Evolutionary conservation across 2,113 vertebrate genomes (phyloP).

Genomic region (Vulpes vulpes): DNA sequence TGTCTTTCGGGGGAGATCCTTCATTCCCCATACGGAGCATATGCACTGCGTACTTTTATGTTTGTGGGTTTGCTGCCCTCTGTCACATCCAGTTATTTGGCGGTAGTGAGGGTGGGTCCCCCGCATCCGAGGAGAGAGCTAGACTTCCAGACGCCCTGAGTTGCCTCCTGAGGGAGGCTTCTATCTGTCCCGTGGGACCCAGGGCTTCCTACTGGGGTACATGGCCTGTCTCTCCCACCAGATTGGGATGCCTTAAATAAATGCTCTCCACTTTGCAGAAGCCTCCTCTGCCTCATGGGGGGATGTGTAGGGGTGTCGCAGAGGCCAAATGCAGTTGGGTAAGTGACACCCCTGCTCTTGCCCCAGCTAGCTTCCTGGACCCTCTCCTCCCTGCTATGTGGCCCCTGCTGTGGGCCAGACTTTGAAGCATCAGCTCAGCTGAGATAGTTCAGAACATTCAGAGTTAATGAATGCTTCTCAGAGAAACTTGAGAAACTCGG

Average conservation of each 20-base stretch:
- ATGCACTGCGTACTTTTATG: background rate
- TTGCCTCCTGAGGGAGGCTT: background rate
- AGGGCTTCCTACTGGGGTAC: background rate
- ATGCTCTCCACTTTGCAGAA: background rate
- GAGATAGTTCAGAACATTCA: slow-evolving; percentile 31
- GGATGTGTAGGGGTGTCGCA: background rate
- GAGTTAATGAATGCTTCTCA: slow-evolving; percentile 23
- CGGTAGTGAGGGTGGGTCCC: background rate
- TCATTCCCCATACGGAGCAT: background rate
- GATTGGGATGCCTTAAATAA: background rate
- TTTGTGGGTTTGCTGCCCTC: background rate
- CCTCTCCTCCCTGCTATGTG: background rate
- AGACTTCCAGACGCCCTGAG: background rate
- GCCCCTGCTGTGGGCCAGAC: background rate
- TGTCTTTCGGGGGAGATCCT: background rate
- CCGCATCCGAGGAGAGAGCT: background rate
- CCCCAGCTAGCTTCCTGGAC: background rate
- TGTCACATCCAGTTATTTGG: background rate
- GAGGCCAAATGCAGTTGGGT: background rate
- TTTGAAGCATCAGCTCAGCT: slow-evolving; percentile 17
- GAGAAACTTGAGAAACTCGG: slow-evolving; percentile 68
- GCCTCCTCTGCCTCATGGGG: background rate
- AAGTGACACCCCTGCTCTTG: background rate
- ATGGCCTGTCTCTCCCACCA: background rate
- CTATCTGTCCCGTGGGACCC: background rate